Conservation (phyloP, 2,113 vertebrate species). For the Hippocampus guttulatus region DNA sequence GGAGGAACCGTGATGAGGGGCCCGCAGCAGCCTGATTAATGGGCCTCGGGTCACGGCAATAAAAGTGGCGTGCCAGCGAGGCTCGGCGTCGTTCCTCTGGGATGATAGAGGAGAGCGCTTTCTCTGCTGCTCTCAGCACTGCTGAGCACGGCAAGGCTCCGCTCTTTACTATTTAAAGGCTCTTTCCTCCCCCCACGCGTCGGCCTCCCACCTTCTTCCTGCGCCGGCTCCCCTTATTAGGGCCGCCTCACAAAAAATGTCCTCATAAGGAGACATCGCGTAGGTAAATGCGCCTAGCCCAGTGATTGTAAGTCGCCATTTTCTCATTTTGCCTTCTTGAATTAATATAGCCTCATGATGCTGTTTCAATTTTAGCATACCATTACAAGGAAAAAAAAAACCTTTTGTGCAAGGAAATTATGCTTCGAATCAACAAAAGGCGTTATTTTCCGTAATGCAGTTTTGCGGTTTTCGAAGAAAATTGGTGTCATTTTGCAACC, state of each 20-base stretch:
- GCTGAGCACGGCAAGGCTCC: constrained; percentile 33
- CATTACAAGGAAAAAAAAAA: neutral
- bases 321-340: constrained; percentile 8
- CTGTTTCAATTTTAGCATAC: constrained; percentile 2
- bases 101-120: constrained; percentile 59
- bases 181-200: constrained; percentile 11
- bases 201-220: constrained; percentile 16
- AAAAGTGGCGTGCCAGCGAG: constrained; percentile 65
- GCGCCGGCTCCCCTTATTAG: constrained; percentile 5
- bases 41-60: constrained; percentile 66
- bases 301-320: constrained; percentile 5
- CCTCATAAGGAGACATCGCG: constrained; percentile 1
- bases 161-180: constrained; percentile 55
- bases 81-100: constrained; percentile 60
- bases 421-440: neutral
- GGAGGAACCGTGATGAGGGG: constrained; percentile 48
- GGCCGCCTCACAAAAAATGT: constrained; percentile 7
- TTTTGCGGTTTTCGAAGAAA: neutral
- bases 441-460: neutral
- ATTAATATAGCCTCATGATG: neutral
- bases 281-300: neutral
- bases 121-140: constrained; percentile 54
- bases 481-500: neutral
- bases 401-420: neutral
- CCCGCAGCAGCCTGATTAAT: constrained; percentile 69